Percentiles rank a stretch among this genome's conserved stretches.
Evolutionary conservation across 2,797 vertebrate genomes (phyloP).

Genomic region (Malurus splendens): DNA sequence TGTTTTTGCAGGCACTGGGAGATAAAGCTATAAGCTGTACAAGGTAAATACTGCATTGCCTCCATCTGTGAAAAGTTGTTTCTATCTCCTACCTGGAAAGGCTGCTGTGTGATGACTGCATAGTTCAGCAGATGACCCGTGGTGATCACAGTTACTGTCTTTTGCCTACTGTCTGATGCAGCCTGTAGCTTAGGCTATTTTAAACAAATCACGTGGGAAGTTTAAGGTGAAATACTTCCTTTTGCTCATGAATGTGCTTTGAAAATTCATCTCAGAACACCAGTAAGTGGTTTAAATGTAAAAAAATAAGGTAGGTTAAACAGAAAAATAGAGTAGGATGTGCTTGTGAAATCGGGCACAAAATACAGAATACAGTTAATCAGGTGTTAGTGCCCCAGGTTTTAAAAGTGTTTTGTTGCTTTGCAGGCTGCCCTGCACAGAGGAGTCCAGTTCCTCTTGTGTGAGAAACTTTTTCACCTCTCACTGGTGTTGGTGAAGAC

Average conservation of each 20-base stretch:
- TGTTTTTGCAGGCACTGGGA: background rate
- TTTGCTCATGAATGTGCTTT: background rate
- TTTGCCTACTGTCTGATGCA: constrained; percentile 88
- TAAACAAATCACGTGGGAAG: background rate
- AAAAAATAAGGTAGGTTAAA: background rate
- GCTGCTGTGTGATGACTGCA: constrained; percentile 78
- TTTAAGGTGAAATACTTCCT: accelerated
- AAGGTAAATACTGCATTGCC: background rate
- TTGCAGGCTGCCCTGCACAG: background rate
- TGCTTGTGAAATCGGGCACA: background rate
- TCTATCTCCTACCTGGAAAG: background rate
- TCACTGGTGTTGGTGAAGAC: background rate
- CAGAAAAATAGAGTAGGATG: background rate
- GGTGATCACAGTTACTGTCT: constrained; percentile 70
- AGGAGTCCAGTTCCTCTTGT: background rate
- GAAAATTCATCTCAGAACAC: background rate
- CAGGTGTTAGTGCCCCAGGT: background rate
- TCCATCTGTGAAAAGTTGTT: background rate
- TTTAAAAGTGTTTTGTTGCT: background rate
- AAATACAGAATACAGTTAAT: background rate
- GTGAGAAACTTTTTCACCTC: background rate
- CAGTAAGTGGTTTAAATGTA: accelerated
- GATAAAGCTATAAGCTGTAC: background rate
- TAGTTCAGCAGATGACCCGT: constrained; percentile 85
- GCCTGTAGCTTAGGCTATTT: background rate